These are phyloP conservation scores for Vicugna pacos DNA, from an alignment of 2,113 vertebrate genomes.

Conservation along the genomic window DNA sequence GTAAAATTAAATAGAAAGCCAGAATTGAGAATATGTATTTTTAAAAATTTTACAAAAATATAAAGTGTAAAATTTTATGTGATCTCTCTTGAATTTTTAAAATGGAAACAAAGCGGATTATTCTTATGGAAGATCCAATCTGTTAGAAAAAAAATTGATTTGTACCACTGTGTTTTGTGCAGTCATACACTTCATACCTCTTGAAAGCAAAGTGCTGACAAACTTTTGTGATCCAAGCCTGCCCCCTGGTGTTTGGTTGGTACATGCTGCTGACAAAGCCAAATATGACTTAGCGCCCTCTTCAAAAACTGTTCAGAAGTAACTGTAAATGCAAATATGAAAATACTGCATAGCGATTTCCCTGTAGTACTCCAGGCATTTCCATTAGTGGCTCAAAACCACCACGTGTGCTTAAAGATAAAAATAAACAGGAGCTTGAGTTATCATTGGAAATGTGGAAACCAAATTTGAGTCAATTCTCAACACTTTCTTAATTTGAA, in stretches of 20 bases:
- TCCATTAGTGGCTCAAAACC: background rate
- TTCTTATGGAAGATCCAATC: background rate
- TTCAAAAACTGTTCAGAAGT: background rate
- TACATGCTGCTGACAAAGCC: background rate
- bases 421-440: background rate
- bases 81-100: background rate
- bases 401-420: background rate
- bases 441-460: background rate
- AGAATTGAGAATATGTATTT: background rate
- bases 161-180: fast-evolving
- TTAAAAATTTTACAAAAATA: background rate
- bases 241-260: conserved; percentile 72
- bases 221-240: conserved; percentile 70
- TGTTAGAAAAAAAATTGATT: background rate
- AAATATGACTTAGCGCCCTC: fast-evolving
- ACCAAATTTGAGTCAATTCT: background rate
- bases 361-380: no score
- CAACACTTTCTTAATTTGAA: background rate
- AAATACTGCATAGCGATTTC: background rate
- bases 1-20: conserved; percentile 28
- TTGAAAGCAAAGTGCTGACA: fast-evolving
- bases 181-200: background rate
- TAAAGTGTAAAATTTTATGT: background rate
- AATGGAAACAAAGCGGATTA: background rate
- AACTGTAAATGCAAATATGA: background rate